A percentile compares a stretch with the other conserved stretches of the same genome.
These are phyloP conservation scores for Myiopsitta monachus DNA, from an alignment of 2,113 vertebrate species.

Conservation along the genomic window DNA sequence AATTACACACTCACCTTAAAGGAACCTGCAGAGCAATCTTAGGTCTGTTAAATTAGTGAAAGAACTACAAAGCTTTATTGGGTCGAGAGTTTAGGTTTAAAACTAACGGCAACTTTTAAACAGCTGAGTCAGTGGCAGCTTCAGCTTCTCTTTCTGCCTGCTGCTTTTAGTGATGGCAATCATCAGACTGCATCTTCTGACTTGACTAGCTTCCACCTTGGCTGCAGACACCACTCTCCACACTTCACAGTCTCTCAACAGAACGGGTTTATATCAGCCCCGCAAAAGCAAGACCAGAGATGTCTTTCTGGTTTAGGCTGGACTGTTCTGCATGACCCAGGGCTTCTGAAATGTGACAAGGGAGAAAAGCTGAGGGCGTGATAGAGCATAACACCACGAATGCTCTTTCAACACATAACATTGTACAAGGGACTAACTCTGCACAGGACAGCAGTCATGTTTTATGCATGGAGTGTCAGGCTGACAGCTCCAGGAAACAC, in stretches of 20 bases:
- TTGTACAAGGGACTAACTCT: neutral
- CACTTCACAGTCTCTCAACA: neutral
- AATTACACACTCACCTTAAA: neutral
- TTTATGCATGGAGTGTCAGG: neutral
- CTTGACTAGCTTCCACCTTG: neutral
- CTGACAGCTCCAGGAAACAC: neutral
- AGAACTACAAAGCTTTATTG: neutral
- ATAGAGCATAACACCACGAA: fast-evolving
- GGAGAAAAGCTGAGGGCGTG: neutral
- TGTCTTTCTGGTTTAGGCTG: neutral
- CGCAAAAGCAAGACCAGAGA: neutral
- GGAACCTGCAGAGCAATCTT: neutral
- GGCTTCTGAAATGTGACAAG: neutral
- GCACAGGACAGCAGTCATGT: neutral
- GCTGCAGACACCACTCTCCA: neutral
- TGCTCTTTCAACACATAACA: neutral
- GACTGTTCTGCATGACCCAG: neutral
- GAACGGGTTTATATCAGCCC: neutral
- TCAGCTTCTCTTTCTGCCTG: neutral
- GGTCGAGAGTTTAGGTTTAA: neutral
- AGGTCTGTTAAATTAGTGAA: neutral
- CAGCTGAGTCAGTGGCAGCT: neutral
- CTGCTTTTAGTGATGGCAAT: neutral
- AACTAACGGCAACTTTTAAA: neutral
- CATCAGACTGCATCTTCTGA: neutral